Base-by-base conservation (phyloP, 2,888 invertebrate species). In the Cyclophora punctaria region DNA sequence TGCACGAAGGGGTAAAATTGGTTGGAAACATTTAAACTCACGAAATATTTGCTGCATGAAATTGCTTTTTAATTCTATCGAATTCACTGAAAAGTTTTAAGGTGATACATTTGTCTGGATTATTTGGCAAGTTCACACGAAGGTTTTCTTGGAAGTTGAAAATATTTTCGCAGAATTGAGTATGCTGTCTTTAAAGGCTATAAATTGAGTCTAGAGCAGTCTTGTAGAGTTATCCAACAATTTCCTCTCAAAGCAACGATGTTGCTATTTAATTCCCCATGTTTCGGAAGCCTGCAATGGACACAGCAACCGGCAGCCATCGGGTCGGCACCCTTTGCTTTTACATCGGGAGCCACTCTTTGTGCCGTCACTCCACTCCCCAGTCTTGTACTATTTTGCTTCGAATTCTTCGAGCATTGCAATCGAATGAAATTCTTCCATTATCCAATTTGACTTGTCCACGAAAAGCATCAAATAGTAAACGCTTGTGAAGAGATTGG, bases 321-420 rank as follows among this genome's bases (percentile, higher is more conserved):
- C 51, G 48, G 53, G 49, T 50, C 48, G 37, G 47, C 46, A 51
- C 53, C 45, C 49, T 58, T 60, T 58, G 55, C 57, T 57, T 51
- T 56, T 56, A 49, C 53, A 49, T 42, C 47, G 46, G 51, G 44
- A 41, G 52, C 47, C 45, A 54, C 50, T 54, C 60, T 58, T 60
- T 60, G 60, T 59, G 57, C 57, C 54, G 60, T 56, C 60, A 60
- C 40, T 42, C 48, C 45, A 33, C 54, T 55, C 45, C 45, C 46
- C 48, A 47, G 48, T 47, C 55, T 55, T 50, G n/a, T n/a, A 20
- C 7, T 34, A 33, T 34, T 55, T 53, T 54, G 52, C 54, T 5
- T 37, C 43, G 48, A 34, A 20, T 20, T 20, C 46, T 40, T 20
- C 35, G 35, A 33, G 40, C 43, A 45, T 53, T 46, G 47, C 52